Evolutionary conservation across 2,113 vertebrate genomes (phyloP), one percentile per base, ranked within the genome.

Genomic region (Kryptolebias marmoratus): DNA sequence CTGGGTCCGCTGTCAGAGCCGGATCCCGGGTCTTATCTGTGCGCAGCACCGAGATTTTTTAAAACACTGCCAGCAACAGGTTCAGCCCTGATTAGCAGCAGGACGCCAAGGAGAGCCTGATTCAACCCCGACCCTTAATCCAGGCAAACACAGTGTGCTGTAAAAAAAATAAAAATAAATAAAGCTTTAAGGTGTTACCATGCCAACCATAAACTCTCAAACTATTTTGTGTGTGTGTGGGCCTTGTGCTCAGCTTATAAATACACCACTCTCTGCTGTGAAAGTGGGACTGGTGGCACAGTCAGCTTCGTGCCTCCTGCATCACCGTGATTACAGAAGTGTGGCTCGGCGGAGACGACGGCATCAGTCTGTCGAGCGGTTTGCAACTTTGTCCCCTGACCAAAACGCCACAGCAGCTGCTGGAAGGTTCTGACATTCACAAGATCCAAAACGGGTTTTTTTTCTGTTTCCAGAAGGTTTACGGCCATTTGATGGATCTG

Each of bases 1-100:
- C 58, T 48, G 50, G 54, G 28, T 36, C 48, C 0, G 3, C 68
- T 28, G 71, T 31, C 9, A n/a, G 73, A 67, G 48, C 39, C 14
- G 2, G 55, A n/a, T 58, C 48, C 44, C 2, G 44, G 3, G 30
- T 42, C 57, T 67, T 62, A 44, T 85, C 77, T 57, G 27, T 64
- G n/a, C 49, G 65, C 63, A 66, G 62, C 75, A 61, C 42, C 8
- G 47, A 55, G 53, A 42, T 42, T 44, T 61, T 66, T 53, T 2
- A 73, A 54, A 16, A 63, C 32, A 61, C 11, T 31, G 14, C 14
- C 16, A 47, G 61, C 47, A 27, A 60, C 59, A 83, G 75, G 32
- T 30, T 11, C 27, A 69, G 81, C 64, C 79, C 7, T 67, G 71
- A 79, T 61, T 11, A 56, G 54, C 65, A 28, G 63, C 80, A 56